phyloP scores from a whole-genome alignment of 2,888 invertebrate species.

The Plagodis dolabraria region DNA sequence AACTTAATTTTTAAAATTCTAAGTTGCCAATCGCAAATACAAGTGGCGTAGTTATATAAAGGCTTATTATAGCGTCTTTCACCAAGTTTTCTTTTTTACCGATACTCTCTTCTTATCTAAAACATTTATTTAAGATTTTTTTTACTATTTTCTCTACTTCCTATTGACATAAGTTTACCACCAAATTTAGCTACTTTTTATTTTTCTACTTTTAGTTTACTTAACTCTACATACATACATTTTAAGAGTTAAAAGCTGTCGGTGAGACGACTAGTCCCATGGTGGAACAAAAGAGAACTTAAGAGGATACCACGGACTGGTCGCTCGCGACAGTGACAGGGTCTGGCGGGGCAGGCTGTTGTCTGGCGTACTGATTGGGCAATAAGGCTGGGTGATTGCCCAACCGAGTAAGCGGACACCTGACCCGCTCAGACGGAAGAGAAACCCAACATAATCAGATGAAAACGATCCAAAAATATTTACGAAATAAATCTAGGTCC shows the following conservation, averaged over 20 bases:
- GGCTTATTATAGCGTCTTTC: constrained; percentile 83
- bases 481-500: constrained; percentile 78
- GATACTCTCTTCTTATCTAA: constrained; percentile 80
- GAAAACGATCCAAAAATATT: constrained; percentile 79
- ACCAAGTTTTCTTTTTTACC: constrained; percentile 79
- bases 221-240: constrained; percentile 85
- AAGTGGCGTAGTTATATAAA: constrained; percentile 69
- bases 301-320: constrained; percentile 55
- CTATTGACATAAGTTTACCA: constrained; percentile 85
- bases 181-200: constrained; percentile 74
- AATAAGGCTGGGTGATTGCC: constrained; percentile 90
- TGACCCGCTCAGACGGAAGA: constrained; percentile 67
- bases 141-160: constrained; percentile 74
- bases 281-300: constrained; percentile 48
- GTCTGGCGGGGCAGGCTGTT: constrained; percentile 69
- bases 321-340: constrained; percentile 64
- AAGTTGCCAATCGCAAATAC: constrained; percentile 83
- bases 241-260: constrained; percentile 67
- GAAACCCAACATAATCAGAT: constrained; percentile 41
- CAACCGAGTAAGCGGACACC: constrained; percentile 87
- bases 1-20: constrained; percentile 70
- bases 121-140: constrained; percentile 74
- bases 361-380: constrained; percentile 86
- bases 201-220: constrained; percentile 72
- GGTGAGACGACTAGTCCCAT: constrained; percentile 56